Conservation (phyloP, 2,113 vertebrate species). For the Platanista minor region DNA sequence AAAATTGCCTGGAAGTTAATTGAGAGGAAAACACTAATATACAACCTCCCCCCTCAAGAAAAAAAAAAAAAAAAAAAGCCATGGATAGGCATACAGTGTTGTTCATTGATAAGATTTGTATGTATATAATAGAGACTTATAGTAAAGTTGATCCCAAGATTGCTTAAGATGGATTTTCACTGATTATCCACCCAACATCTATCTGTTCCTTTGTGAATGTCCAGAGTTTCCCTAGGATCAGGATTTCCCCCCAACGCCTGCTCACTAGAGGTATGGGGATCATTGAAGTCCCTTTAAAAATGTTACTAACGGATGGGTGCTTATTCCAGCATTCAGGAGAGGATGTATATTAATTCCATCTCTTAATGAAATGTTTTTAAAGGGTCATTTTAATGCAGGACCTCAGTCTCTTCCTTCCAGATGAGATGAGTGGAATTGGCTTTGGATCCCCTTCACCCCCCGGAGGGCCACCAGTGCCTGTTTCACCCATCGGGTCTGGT, state of each 20-base stretch:
- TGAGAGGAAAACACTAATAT: constrained; percentile 91
- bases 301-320: not conserved
- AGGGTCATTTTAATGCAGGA: not conserved
- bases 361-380: not conserved
- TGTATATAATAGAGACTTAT: constrained; percentile 64
- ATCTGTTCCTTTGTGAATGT: not conserved
- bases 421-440: not conserved
- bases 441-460: not conserved
- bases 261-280: not conserved
- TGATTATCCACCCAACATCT: not conserved
- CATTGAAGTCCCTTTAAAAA: not conserved
- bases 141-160: constrained; percentile 56
- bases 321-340: not conserved
- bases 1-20: constrained; percentile 91
- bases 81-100: constrained; percentile 79
- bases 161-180: constrained; percentile 41
- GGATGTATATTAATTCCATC: not conserved
- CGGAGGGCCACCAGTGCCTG: too few relatives aligned
- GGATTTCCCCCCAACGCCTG: not conserved
- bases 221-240: not conserved
- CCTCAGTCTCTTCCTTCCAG: not conserved
- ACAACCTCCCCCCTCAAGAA: constrained; percentile 75
- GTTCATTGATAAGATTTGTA: constrained; percentile 80
- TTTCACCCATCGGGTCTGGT: too few relatives aligned
- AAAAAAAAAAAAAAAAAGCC: constrained; percentile 66